phyloP scores from a whole-genome alignment of 2,113 vertebrate genomes.

The Tenrec ecaudatus region DNA sequence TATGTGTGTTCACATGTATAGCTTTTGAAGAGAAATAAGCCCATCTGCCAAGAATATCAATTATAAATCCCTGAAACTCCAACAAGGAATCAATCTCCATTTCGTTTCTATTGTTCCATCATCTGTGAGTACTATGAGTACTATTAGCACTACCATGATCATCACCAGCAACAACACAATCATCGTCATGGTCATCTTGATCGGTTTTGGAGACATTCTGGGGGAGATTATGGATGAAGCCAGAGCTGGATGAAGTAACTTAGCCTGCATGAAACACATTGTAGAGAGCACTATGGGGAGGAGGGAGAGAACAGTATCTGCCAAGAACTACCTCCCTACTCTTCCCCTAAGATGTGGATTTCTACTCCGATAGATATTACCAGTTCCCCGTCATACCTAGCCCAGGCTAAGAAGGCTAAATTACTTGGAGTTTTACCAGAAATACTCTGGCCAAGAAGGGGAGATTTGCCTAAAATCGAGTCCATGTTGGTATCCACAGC shows the following conservation, averaged over 20 bases:
- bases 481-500: background rate
- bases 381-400: background rate
- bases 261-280: accelerated
- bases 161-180: background rate
- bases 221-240: too few relatives aligned
- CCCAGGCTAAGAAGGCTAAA: background rate
- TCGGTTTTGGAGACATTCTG: background rate
- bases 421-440: background rate
- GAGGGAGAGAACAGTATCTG: accelerated
- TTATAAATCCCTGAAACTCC: background rate
- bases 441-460: background rate
- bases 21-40: background rate
- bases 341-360: background rate
- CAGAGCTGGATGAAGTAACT: background rate
- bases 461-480: background rate
- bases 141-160: accelerated
- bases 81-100: background rate
- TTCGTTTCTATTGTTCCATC: background rate
- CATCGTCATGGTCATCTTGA: background rate
- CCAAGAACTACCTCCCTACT: background rate
- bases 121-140: background rate
- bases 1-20: background rate
- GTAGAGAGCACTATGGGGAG: background rate
- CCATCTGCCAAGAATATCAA: background rate
- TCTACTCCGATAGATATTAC: accelerated